Evolutionary conservation across 2,113 vertebrate species (phyloP), one percentile per base, ranked within the genome.

Genomic region (Psephotus haematonotus): DNA sequence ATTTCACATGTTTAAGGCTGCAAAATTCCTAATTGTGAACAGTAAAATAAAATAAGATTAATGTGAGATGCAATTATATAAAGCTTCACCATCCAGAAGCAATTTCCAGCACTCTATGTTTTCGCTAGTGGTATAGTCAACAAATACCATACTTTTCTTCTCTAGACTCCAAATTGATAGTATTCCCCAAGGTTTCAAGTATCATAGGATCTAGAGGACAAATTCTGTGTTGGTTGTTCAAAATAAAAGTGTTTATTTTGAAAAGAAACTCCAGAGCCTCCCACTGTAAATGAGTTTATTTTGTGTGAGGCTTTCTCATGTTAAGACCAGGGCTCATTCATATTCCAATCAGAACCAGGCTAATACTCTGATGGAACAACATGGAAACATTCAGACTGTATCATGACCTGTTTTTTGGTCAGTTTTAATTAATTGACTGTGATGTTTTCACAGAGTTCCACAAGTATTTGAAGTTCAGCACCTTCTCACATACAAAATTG

Each of bases 11-110:
- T 93, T 97, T 97, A 92, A 96, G 90, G 37, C 33, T 95, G 63
- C 31, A 76, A 91, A 92, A 95, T 93, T 97, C 88, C 53, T 83
- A 92, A 96, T 76, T 93, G 88, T 93, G 50, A 95, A 64, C 72
- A 94, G 67, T 97, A 92, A 91, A 95, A 97, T 60, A 95, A 96
- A 97, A 97, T 75, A 59, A 65, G 93, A 95, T 94, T 96, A 95
- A 85, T 81, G 46, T 57, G 83, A 91, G 27, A 80, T 81, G 79
- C 52, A 92, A 76, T 95, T 94, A 92, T 75, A 89, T 81, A 68
- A 94, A 85, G 18, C 76, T 84, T 78, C 65, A 75, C 33, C 10
- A 85, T 75, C 29, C 62, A 72, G 74, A 78, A 88, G 17, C 27
- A 87, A 77, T 78, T 87, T 92, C 76, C 55, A 71, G 11, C 6